A percentile compares a stretch with the other conserved stretches of the same genome.
phyloP scores from a whole-genome alignment of 2,113 vertebrate species.

The Trogon surrucura region DNA sequence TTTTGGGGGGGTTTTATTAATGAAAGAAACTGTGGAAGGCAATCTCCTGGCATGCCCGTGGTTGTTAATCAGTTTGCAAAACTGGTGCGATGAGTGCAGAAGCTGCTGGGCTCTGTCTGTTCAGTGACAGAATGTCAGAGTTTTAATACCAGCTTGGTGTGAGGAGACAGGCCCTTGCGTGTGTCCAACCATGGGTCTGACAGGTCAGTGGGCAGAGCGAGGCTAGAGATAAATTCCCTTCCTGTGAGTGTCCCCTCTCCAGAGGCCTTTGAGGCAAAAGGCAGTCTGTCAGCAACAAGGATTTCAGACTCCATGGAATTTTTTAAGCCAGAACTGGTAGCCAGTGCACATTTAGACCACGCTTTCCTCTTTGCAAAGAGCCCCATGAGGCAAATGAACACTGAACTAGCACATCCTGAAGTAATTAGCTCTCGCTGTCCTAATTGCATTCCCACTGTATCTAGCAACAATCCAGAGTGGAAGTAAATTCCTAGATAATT shows the following conservation, averaged over 20 bases:
- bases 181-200: not conserved
- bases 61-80: not conserved
- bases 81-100: not conserved
- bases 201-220: not conserved
- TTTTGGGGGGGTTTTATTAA: not conserved
- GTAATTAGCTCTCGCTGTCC: not conserved
- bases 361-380: not conserved
- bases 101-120: not conserved
- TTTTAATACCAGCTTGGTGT: not conserved
- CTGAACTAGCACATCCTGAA: not conserved
- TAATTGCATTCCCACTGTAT: not conserved
- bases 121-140: not conserved
- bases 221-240: not conserved
- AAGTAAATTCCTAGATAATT: not conserved
- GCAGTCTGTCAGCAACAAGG: not conserved
- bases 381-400: not conserved
- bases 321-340: not conserved
- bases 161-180: not conserved
- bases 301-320: not conserved
- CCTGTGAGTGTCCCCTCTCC: no score
- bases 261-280: not conserved
- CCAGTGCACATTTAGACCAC: not conserved
- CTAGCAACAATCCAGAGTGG: not conserved
- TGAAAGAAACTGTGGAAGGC: not conserved
- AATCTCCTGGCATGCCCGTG: not conserved